These are phyloP conservation scores for Ahaetulla prasina DNA, from an alignment of 2,113 vertebrate species.

Conservation along the genomic window DNA sequence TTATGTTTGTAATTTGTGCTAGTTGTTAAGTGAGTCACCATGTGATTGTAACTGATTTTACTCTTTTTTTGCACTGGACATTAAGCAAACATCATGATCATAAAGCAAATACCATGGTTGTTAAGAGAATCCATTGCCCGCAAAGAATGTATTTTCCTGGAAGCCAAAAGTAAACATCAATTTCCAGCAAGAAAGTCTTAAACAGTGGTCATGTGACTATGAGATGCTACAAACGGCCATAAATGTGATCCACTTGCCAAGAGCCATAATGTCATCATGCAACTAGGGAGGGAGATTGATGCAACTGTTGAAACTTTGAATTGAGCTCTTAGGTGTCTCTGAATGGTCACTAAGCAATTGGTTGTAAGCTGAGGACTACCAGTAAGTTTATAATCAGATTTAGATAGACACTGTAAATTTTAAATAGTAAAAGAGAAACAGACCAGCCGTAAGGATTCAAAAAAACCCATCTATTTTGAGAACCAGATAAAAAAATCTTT, in stretches of 20 bases:
- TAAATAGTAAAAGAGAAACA: neutral
- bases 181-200: neutral
- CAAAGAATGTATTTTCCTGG: neutral
- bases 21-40: neutral
- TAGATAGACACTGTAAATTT: neutral
- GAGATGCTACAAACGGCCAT: neutral
- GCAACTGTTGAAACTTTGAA: neutral
- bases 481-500: neutral
- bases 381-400: neutral
- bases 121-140: neutral
- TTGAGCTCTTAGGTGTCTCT: neutral
- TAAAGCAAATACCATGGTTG: neutral
- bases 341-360: neutral
- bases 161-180: neutral
- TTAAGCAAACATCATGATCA: neutral
- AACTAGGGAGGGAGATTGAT: neutral
- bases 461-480: rapidly evolving
- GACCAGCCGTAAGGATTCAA: neutral
- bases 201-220: neutral
- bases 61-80: neutral
- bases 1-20: neutral
- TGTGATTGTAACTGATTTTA: neutral
- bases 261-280: neutral
- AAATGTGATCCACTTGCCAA: neutral
- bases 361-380: neutral